Conservation (phyloP, 2,797 vertebrate species). For the Hyperoplus lanceolatus region DNA sequence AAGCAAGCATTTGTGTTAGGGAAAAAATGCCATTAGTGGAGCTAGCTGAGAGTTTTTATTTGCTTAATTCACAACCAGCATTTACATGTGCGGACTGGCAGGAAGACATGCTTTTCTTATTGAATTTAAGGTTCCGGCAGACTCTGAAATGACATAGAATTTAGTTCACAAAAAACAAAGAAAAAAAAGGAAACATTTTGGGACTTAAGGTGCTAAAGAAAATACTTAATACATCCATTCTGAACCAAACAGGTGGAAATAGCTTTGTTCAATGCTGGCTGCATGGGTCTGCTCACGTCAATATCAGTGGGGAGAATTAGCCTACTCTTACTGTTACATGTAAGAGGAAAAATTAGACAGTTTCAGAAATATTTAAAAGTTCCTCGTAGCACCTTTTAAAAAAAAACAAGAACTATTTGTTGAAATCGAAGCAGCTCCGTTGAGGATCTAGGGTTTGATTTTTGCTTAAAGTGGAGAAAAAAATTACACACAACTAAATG, state of each 20-base stretch:
- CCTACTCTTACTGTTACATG: too few species aligned
- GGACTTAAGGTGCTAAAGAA: conserved; percentile 1
- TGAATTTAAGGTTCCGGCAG: background rate
- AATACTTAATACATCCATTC: background rate
- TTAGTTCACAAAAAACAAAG: background rate
- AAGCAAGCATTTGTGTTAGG: too few species aligned
- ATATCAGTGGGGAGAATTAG: background rate
- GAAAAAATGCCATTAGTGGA: too few species aligned
- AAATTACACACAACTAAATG: background rate
- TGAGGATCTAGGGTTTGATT: background rate
- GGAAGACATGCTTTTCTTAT: background rate
- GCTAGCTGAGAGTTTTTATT: too few species aligned
- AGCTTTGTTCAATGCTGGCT: conserved; percentile 11
- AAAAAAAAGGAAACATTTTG: background rate
- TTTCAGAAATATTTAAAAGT: too few species aligned
- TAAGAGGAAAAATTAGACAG: too few species aligned
- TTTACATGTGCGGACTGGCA: background rate
- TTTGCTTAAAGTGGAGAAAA: background rate
- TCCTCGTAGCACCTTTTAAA: too few species aligned
- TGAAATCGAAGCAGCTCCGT: background rate
- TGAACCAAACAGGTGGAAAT: background rate
- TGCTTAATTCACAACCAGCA: background rate
- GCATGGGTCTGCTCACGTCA: background rate
- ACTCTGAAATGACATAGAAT: background rate
- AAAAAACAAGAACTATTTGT: background rate